Conservation (phyloP, 1,140 invertebrate genomes). For the Temnothorax nylanderi region DNA sequence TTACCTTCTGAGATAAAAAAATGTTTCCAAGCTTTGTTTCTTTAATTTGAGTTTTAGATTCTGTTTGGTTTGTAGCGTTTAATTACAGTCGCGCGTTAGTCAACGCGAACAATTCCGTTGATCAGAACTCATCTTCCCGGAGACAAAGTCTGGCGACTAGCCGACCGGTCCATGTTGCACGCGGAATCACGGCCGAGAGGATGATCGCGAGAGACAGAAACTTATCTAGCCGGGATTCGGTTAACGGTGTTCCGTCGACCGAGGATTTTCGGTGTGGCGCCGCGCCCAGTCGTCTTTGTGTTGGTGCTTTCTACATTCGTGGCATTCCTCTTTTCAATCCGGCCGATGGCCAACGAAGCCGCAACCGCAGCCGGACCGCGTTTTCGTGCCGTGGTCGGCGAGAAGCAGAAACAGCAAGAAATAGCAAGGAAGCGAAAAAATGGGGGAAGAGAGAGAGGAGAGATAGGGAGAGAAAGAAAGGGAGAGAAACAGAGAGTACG, state of each 20-base stretch:
- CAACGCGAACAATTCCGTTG: neutral
- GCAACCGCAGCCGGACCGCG: constrained; percentile 43
- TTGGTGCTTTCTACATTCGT: constrained; percentile 19
- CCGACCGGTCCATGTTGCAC: neutral
- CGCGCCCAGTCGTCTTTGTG: constrained; percentile 20
- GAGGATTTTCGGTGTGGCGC: constrained; percentile 7
- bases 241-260: constrained; percentile 14
- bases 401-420: constrained; percentile 36
- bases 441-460: neutral
- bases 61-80: neutral
- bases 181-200: neutral
- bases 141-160: neutral
- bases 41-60: neutral
- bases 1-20: neutral
- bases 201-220: neutral
- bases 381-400: constrained; percentile 41
- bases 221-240: constrained; percentile 27
- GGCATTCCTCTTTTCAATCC: constrained; percentile 57
- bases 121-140: neutral
- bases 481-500: neutral
- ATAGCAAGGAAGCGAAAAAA: neutral
- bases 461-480: neutral
- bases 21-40: neutral
- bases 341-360: constrained; percentile 46
- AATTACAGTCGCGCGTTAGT: neutral